A percentile compares a stretch with the other conserved stretches of the same genome.
Conservation (phyloP, 35 echinoderm and acorn worm genomes). For the Stichopus chloronotus region DNA sequence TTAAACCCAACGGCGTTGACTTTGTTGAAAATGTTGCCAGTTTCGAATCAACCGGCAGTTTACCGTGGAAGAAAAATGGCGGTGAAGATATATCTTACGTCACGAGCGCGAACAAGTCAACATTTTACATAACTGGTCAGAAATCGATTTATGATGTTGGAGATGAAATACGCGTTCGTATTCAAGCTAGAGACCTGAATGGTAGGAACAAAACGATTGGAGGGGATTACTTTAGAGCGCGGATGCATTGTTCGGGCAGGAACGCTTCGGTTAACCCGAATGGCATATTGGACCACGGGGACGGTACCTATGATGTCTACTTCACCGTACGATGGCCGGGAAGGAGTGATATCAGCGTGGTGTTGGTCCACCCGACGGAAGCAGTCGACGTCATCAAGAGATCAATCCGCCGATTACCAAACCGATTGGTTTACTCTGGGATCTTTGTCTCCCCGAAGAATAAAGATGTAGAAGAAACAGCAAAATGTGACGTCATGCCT, state of each 20-base stretch:
- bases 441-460: background rate
- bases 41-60: no score
- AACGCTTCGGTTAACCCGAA: background rate
- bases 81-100: background rate
- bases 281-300: background rate
- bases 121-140: no score
- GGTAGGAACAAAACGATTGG: background rate
- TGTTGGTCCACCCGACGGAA: background rate
- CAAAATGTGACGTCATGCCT: background rate
- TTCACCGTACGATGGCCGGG: slow-evolving; percentile 18
- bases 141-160: background rate
- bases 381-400: background rate
- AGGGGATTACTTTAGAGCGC: background rate
- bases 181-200: background rate
- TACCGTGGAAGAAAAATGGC: no score
- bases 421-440: background rate
- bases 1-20: no score
- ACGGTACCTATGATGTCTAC: slow-evolving; percentile 7
- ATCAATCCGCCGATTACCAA: background rate
- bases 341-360: background rate
- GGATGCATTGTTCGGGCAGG: background rate
- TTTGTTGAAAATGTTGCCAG: no score
- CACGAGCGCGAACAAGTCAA: background rate
- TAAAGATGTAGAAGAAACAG: background rate
- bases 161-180: background rate